Percentiles rank a stretch among this genome's conserved stretches.
These are phyloP conservation scores for Coregonus clupeaformis DNA, from an alignment of 2,113 vertebrate species.

Conservation along the genomic window DNA sequence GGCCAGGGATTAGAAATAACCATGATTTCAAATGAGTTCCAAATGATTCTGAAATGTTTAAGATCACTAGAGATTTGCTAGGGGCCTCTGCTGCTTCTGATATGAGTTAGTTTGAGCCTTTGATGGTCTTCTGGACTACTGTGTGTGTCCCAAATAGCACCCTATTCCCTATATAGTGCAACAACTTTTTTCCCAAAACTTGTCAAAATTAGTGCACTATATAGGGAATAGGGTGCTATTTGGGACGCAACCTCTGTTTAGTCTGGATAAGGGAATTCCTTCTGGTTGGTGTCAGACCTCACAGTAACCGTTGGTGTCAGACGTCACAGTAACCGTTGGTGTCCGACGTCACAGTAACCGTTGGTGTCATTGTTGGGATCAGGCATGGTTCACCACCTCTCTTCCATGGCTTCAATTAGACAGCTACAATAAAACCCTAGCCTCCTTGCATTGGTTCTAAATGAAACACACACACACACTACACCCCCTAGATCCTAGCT, in stretches of 20 bases:
- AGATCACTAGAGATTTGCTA: constrained; percentile 51
- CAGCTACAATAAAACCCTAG: constrained; percentile 57
- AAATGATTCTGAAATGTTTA: constrained; percentile 63
- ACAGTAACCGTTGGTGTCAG: too few species aligned
- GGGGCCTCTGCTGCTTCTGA: constrained; percentile 41
- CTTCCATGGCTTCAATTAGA: constrained; percentile 69
- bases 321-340: too few species aligned
- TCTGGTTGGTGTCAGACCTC: constrained; percentile 10
- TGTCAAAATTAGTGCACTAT: background rate
- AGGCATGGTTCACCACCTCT: constrained; percentile 55
- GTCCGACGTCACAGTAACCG: too few species aligned
- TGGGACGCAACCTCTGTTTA: constrained; percentile 26
- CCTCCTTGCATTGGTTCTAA: background rate
- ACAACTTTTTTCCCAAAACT: too few species aligned
- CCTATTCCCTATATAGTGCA: too few species aligned
- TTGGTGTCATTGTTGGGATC: constrained; percentile 66
- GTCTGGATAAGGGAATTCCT: constrained; percentile 48
- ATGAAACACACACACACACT: background rate
- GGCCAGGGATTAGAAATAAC: constrained; percentile 55
- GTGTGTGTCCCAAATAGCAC: background rate
- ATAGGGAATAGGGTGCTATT: background rate
- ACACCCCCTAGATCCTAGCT: background rate
- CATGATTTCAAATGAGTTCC: constrained; percentile 68
- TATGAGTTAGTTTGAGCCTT: constrained; percentile 39
- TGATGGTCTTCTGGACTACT: constrained; percentile 34